Evolutionary conservation across 2,797 vertebrate genomes (phyloP), one percentile per base, ranked within the genome.

Genomic region (Danio tinwini): DNA sequence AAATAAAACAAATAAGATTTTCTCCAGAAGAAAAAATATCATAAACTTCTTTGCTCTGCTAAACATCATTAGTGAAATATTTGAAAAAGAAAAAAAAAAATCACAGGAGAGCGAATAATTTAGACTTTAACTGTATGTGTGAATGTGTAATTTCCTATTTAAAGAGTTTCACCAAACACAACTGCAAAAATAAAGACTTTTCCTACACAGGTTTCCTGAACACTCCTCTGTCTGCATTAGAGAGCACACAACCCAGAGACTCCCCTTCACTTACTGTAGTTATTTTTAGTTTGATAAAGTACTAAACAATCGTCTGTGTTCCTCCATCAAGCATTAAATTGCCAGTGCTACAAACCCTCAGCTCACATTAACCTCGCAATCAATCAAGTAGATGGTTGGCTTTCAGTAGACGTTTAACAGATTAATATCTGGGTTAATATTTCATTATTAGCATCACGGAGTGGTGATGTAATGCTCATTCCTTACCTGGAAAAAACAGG

Each of bases 401-500:
- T 77, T 83, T 81, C 77, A 81, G 53, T 40, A 70, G 7, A 63
- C 4, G 19, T 65, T 64, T 6, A 69, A 12, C 16, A 78, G 61
- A 65, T 67, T 29, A 71, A 64, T 58, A 62, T 63, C 13, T 6
- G 13, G 17, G 47, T 70, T 59, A 81, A 55, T 83, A 67, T 50
- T 76, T 68, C 40, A 69, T 85, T 80, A 74, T 81, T 79, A 65
- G 52, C 73, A 80, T 76, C 58, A 56, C 73, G 50, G 55, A 82
- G 84, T 11, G 74, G 52, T 87, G 76, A 52, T 72, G 82, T 75
- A 81, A 86, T 79, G 44, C 77, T 79, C 84, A 82, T 83, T 80
- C 79, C 79, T 63, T 52, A 69, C 61, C 63, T 80, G 83, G 55
- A 76, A 40, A 29, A 63, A 78, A 40, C 86, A 74, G 17, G 86